Evolutionary conservation across 2,113 vertebrate species (phyloP).

Genomic region (Ellobius talpinus): DNA sequence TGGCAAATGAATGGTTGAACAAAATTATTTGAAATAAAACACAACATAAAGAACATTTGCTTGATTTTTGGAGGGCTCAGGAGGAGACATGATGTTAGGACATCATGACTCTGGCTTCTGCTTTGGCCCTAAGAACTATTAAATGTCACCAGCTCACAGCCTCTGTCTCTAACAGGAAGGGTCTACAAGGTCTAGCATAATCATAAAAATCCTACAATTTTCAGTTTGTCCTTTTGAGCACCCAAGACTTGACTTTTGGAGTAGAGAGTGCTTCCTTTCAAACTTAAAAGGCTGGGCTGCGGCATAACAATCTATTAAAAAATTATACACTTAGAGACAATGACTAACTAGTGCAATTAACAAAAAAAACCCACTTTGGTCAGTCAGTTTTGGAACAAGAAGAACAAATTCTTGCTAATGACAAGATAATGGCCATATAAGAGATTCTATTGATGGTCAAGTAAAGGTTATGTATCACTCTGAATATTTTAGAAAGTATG

Average conservation of each 20-base stretch:
- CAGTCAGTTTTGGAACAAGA: conserved; percentile 67
- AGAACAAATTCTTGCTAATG: conserved; percentile 72
- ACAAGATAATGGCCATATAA: conserved; percentile 63
- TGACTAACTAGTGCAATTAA: conserved; percentile 79
- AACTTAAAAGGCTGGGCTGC: conserved; percentile 53
- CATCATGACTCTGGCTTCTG: background rate
- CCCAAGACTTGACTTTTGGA: background rate
- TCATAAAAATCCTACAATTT: conserved; percentile 20
- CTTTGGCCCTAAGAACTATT: background rate
- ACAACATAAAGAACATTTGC: background rate
- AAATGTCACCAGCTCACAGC: background rate
- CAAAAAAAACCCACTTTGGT: conserved; percentile 58
- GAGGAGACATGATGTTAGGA: background rate
- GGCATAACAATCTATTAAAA: conserved; percentile 68
- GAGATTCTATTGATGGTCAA: conserved; percentile 48
- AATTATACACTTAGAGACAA: conserved; percentile 68
- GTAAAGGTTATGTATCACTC: conserved; percentile 7
- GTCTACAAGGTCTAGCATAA: background rate
- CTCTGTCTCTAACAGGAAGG: conserved; percentile 19
- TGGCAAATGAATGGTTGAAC: background rate
- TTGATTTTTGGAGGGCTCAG: background rate
- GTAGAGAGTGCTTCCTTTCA: background rate
- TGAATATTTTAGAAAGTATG: conserved; percentile 45
- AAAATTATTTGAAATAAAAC: background rate
- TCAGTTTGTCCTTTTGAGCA: background rate